A percentile compares a stretch with the other conserved stretches of the same genome.
These are phyloP conservation scores for Tapirus terrestris DNA, from an alignment of 2,113 vertebrate species.

Conservation along the genomic window DNA sequence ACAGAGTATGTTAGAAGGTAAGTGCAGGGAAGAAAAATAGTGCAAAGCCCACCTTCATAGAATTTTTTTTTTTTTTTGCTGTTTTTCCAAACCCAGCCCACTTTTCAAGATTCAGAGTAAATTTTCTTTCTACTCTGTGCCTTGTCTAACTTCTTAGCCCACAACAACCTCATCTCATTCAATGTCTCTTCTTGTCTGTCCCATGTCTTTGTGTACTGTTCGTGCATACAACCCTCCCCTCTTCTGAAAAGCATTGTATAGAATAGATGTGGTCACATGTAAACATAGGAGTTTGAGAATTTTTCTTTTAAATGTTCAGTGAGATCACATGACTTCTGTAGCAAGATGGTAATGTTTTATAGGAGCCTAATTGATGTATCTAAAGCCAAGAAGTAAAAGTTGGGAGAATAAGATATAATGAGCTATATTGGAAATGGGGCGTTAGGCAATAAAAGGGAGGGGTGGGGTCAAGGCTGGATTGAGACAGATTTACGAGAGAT, in stretches of 20 bases:
- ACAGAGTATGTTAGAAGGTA: background rate
- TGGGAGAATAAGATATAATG: background rate
- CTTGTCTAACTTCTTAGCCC: background rate
- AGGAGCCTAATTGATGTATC: background rate
- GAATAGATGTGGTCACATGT: background rate
- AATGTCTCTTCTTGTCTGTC: background rate
- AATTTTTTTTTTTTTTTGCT: background rate
- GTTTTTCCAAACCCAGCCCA: background rate
- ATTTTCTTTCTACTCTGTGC: background rate
- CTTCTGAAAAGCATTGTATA: background rate
- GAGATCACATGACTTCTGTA: background rate
- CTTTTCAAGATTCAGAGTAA: background rate
- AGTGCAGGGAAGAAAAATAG: background rate
- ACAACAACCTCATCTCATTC: background rate
- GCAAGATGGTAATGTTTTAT: background rate
- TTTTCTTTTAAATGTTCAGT: slow-evolving; percentile 7
- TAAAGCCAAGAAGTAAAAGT: background rate
- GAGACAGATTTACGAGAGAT: background rate
- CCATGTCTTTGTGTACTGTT: background rate
- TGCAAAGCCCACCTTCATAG: background rate
- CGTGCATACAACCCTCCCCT: background rate
- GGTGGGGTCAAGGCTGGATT: background rate
- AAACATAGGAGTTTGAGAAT: background rate
- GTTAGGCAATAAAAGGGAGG: background rate
- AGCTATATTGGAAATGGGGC: background rate